These are phyloP conservation scores for Procambarus virginalis DNA, from an alignment of 1,140 invertebrate species.

Conservation along the genomic window DNA sequence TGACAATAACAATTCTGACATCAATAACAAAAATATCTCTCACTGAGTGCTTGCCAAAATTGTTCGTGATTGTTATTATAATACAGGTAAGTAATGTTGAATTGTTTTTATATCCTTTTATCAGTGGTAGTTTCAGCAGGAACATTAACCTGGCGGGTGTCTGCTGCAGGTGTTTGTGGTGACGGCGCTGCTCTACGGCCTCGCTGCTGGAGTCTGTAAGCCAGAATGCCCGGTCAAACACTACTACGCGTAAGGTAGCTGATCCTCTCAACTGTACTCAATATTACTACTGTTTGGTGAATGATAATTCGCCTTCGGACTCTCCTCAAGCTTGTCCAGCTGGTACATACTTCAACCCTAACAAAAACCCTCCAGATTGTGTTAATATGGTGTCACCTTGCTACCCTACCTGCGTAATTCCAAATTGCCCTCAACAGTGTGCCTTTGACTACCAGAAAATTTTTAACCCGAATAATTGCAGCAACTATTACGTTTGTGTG, in stretches of 20 bases:
- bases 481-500: not conserved
- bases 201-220: not conserved
- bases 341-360: not conserved
- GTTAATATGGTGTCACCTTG: not conserved
- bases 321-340: not conserved
- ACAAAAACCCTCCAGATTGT: too few species aligned
- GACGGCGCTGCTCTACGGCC: not conserved
- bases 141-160: too few species aligned
- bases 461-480: not conserved
- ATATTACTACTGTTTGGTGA: slow-evolving; percentile 5
- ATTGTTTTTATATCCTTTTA: too few species aligned
- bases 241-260: too few species aligned
- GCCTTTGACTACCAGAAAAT: not conserved
- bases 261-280: slow-evolving; percentile 33
- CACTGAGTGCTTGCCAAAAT: too few species aligned
- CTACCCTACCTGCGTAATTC: not conserved
- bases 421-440: not conserved
- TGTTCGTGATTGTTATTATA: too few species aligned
- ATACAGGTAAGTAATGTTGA: too few species aligned
- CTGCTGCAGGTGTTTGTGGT: not conserved
- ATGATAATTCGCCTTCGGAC: not conserved
- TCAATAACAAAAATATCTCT: too few species aligned
- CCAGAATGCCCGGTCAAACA: too few species aligned
- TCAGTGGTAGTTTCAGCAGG: too few species aligned
- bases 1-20: too few species aligned